Evolutionary conservation across 2,113 vertebrate species (phyloP).

Genomic region (Cyphomyrus plagiostoma): DNA sequence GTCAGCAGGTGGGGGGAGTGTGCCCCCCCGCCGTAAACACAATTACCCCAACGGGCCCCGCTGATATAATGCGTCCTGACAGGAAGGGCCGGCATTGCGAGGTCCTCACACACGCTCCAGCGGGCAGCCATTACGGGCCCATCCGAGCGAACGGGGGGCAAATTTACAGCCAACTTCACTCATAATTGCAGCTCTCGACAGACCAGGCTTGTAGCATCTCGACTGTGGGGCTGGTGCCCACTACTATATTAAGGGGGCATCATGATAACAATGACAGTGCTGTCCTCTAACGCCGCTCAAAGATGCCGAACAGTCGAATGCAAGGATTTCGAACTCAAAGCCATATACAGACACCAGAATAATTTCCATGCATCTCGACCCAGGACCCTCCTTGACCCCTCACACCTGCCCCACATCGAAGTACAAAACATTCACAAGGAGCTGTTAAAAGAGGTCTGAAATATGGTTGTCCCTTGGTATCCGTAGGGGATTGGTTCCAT

Average conservation of each 20-base stretch:
- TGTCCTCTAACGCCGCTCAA: neutral
- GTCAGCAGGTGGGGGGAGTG: slow-evolving; percentile 16
- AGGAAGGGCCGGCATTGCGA: slow-evolving; percentile 33
- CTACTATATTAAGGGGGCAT: neutral
- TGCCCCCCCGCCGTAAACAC: slow-evolving; percentile 42
- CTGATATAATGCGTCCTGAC: slow-evolving; percentile 57
- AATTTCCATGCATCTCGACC: neutral
- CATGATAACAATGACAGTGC: neutral
- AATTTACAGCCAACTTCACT: slow-evolving; percentile 48
- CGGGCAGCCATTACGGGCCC: slow-evolving; percentile 40
- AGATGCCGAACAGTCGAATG: neutral
- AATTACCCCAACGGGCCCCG: slow-evolving; percentile 48
- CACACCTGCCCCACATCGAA: neutral
- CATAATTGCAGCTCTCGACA: slow-evolving; percentile 56
- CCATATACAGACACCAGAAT: neutral
- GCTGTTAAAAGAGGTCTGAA: neutral
- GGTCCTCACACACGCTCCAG: slow-evolving; percentile 33
- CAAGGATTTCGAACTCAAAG: neutral
- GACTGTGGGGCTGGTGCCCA: slow-evolving; percentile 28
- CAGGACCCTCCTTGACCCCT: neutral
- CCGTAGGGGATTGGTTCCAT: neutral
- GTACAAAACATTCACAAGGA: neutral
- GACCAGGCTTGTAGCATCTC: slow-evolving; percentile 63
- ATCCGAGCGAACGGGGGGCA: slow-evolving; percentile 32
- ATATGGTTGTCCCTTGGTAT: neutral